Base-by-base conservation (phyloP, 2,888 invertebrate species). In the Spatulosminthurus flaviceps region DNA sequence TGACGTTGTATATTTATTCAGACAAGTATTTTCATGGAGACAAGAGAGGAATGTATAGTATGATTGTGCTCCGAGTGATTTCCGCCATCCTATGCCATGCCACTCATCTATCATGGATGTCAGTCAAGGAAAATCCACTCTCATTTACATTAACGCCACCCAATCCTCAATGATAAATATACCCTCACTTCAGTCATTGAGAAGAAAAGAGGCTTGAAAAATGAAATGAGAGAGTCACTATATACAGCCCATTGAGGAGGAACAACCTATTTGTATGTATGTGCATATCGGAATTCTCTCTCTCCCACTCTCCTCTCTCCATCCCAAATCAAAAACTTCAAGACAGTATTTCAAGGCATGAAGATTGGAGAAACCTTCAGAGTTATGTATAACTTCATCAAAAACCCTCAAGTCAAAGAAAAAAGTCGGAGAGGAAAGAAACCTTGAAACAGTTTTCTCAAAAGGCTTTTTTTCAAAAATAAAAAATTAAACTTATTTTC, bases 51-150 rank as follows among this genome's bases (percentile, higher is more conserved):
- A 51, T 51, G 51, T n/a, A n/a, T n/a, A n/a, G n/a, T n/a, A n/a
- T 51, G 51, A 51, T 51, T n/a, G n/a, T 51, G 9, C 51, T 51
- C 51, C 16, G 9, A 51, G n/a, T n/a, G 51, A 51, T 51, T 51
- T 51, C n/a, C n/a, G n/a, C 51, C 7, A 51, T 4, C 16, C 16
- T n/a, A n/a, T 19, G 51, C 51, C 51, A 51, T 51, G 51, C 51
- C 51, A 19, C 51, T 51, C 51, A 51, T 51, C 51, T 19, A 51
- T 51, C 51, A 51, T 51, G 51, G 51, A 51, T 51, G 51, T 51
- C 51, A 51, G 51, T 51, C n/a, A 51, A 19, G 9, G 9, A 51
- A 51, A 51, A 51, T 51, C 51, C 51, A 51, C 51, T 51, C 51
- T 51, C 51, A 51, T 51, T 51, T 51, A n/a, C 51, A 51, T 51